A percentile compares a stretch with the other conserved stretches of the same genome.
Conservation (phyloP, 1,140 invertebrate species). For the Drosophila truncata region DNA sequence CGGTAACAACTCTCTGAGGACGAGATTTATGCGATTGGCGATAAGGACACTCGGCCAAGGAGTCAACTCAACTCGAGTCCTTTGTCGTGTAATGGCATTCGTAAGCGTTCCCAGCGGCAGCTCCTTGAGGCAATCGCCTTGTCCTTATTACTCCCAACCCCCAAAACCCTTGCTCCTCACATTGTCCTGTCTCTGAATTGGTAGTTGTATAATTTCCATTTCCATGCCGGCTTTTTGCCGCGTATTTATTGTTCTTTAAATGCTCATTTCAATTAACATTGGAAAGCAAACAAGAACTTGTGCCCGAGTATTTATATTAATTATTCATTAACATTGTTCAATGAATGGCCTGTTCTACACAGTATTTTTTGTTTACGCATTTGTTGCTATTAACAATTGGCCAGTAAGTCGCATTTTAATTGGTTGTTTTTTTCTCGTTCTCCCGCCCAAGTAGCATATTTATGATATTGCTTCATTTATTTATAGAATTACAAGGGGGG, state of each 20-base stretch:
- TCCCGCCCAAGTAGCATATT: conserved; percentile 41
- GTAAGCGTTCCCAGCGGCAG: conserved; percentile 52
- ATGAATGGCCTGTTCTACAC: conserved; percentile 22
- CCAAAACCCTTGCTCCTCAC: no score
- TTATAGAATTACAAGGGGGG: conserved; percentile 12
- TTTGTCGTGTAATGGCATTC: conserved; percentile 72
- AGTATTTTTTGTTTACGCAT: conserved; percentile 21
- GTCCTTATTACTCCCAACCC: conserved; percentile 46
- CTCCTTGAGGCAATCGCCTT: conserved; percentile 59
- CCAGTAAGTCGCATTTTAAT: conserved; percentile 41
- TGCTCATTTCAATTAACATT: conserved; percentile 75
- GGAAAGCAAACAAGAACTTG: conserved; percentile 49
- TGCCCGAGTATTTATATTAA: conserved; percentile 58
- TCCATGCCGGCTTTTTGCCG: conserved; percentile 19
- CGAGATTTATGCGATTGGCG: conserved; percentile 80
- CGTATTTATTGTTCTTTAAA: conserved; percentile 75
- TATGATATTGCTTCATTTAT: conserved; percentile 57
- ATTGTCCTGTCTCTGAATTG: conserved; percentile 22
- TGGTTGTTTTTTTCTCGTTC: conserved; percentile 28
- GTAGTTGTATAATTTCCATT: conserved; percentile 28
- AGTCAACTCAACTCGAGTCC: conserved; percentile 43
- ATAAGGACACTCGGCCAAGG: conserved; percentile 53
- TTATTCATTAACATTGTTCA: conserved; percentile 67
- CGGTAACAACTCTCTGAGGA: conserved; percentile 81
- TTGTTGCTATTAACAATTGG: conserved; percentile 8